Percentiles rank a stretch among this genome's conserved stretches.
Evolutionary conservation across 2,113 vertebrate genomes (phyloP).

Genomic region (Sprattus sprattus): DNA sequence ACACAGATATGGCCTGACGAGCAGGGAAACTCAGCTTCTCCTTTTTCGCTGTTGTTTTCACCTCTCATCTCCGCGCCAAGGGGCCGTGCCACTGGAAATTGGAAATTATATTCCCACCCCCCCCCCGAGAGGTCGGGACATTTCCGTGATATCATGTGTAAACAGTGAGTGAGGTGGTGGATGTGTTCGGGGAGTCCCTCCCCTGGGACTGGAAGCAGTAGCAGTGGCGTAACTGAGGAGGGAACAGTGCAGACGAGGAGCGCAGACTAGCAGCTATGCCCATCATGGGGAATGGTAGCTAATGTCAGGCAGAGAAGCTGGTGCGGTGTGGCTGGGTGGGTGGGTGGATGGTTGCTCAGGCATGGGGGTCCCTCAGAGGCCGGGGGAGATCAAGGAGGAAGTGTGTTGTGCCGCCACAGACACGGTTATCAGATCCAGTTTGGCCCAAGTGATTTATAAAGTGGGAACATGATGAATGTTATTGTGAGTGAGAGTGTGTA

Average conservation of each 20-base stretch:
- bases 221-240: not conserved
- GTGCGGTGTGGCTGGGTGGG: not conserved
- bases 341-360: conserved; percentile 17
- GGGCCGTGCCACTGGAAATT: conserved; percentile 56
- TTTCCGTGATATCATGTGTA: conserved; percentile 50
- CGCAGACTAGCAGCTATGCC: not conserved
- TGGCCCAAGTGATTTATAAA: conserved; percentile 74
- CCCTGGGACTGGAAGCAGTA: not conserved
- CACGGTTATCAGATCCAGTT: conserved; percentile 73
- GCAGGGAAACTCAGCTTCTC: not conserved
- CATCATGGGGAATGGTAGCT: not conserved
- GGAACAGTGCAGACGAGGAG: not conserved
- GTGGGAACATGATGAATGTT: conserved; percentile 72
- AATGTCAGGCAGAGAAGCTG: not conserved
- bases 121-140: conserved; percentile 38
- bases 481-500: conserved; percentile 67
- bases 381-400: conserved; percentile 53
- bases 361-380: conserved; percentile 48
- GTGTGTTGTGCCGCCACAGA: conserved; percentile 55
- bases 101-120: conserved; percentile 44
- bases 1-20: conserved; percentile 51
- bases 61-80: conserved; percentile 30
- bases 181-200: not conserved
- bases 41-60: not conserved
- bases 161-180: conserved; percentile 12